Percentiles rank a stretch among this genome's conserved stretches.
phyloP scores from a whole-genome alignment of 2,113 vertebrate species.

The Columba livia region DNA sequence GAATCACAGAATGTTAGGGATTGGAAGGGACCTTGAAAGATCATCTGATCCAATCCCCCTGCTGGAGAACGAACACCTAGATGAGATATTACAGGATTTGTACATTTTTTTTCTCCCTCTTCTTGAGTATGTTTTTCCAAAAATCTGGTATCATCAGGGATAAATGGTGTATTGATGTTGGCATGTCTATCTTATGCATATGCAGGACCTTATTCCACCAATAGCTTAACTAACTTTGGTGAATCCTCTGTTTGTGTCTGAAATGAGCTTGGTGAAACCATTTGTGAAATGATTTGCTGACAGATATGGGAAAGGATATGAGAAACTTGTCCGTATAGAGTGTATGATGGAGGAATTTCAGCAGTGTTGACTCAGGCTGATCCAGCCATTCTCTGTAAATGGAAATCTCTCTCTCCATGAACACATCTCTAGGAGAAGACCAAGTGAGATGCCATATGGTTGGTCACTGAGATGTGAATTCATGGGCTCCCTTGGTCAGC shows the following conservation, averaged over 20 bases:
- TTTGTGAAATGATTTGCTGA: neutral
- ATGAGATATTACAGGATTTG: neutral
- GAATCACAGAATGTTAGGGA: too few species aligned
- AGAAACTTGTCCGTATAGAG: neutral
- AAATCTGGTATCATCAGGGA: neutral
- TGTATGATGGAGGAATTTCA: neutral
- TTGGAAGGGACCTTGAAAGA: too few species aligned
- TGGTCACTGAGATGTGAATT: neutral
- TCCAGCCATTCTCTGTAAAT: neutral
- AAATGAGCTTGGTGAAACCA: neutral
- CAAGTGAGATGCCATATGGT: neutral
- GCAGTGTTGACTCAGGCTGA: neutral
- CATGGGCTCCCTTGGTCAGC: neutral
- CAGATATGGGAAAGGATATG: neutral
- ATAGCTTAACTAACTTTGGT: neutral
- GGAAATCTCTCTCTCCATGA: neutral
- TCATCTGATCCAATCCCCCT: too few species aligned
- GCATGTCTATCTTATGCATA: neutral
- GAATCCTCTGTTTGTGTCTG: neutral
- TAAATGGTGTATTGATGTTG: neutral
- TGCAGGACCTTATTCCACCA: neutral
- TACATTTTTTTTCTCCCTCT: neutral
- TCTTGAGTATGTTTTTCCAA: neutral
- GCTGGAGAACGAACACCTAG: too few species aligned
- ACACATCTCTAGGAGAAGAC: neutral